phyloP scores from a whole-genome alignment of 1,140 invertebrate genomes.

The Polypedilum pembai region DNA sequence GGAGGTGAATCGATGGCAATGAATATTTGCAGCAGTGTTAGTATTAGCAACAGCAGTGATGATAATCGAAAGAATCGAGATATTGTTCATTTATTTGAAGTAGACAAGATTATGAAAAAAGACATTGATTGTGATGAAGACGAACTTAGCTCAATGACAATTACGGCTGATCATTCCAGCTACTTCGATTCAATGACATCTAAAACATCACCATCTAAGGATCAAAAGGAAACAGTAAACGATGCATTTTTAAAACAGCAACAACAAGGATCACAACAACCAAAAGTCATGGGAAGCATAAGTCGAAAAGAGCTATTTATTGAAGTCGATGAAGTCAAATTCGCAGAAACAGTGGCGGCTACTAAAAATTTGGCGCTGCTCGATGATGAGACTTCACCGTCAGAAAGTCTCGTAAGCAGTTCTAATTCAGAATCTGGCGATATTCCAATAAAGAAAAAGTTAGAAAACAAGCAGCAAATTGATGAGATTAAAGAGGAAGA shows the following conservation, averaged over 20 bases:
- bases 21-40: slow-evolving; percentile 51
- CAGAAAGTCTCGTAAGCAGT: slow-evolving; percentile 65
- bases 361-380: slow-evolving; percentile 56
- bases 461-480: slow-evolving; percentile 42
- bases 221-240: slow-evolving; percentile 36
- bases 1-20: slow-evolving; percentile 57
- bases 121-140: slow-evolving; percentile 34
- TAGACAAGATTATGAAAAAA: slow-evolving; percentile 24
- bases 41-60: slow-evolving; percentile 47
- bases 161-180: slow-evolving; percentile 27
- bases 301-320: slow-evolving; percentile 1
- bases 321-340: slow-evolving; percentile 64
- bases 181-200: slow-evolving; percentile 5
- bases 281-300: slow-evolving; percentile 45
- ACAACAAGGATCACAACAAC: slow-evolving; percentile 33
- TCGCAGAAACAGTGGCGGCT: slow-evolving; percentile 63
- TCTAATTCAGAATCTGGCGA: slow-evolving; percentile 50
- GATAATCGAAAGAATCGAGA: slow-evolving; percentile 42
- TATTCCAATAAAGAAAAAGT: slow-evolving; percentile 44
- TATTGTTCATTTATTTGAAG: slow-evolving; percentile 7
- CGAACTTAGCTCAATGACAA: slow-evolving; percentile 28
- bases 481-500: slow-evolving; percentile 42
- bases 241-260: slow-evolving; percentile 35
- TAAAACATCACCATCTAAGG: slow-evolving; percentile 31
- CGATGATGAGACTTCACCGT: slow-evolving; percentile 72